These are phyloP conservation scores for Etheostoma spectabile DNA, from an alignment of 2,113 vertebrate genomes.

Conservation along the genomic window DNA sequence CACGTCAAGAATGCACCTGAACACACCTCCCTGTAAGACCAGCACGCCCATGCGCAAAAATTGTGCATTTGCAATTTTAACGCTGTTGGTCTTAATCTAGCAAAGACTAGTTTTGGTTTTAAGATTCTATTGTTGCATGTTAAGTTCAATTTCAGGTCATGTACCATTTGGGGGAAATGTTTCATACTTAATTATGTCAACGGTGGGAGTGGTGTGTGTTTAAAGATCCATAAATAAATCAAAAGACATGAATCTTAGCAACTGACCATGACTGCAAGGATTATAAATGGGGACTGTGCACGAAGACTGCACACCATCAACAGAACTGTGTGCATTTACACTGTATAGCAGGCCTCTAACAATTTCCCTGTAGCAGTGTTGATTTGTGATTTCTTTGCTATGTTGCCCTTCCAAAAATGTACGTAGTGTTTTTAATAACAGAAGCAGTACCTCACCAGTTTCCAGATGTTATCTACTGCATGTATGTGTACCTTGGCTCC, in stretches of 20 bases:
- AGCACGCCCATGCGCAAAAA: too few species aligned
- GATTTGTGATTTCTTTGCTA: too few species aligned
- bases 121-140: background rate
- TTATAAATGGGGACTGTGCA: background rate
- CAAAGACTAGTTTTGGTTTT: background rate
- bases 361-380: background rate
- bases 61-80: too few species aligned
- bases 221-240: background rate
- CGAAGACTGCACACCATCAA: background rate
- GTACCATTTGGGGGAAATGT: too few species aligned
- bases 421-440: too few species aligned
- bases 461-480: background rate
- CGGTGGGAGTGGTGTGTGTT: background rate
- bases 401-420: too few species aligned
- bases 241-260: background rate
- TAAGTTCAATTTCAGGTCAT: background rate
- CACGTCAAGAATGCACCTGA: too few species aligned
- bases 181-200: too few species aligned
- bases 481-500: slow-evolving; percentile 16
- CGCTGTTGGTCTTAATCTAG: too few species aligned
- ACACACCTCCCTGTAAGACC: too few species aligned
- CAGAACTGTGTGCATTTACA: background rate
- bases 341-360: background rate
- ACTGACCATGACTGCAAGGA: background rate
- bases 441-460: background rate